Conservation (phyloP, 30 jellyfish, hydroid and myxozoan genomes). For the Clytia hemisphaerica region DNA sequence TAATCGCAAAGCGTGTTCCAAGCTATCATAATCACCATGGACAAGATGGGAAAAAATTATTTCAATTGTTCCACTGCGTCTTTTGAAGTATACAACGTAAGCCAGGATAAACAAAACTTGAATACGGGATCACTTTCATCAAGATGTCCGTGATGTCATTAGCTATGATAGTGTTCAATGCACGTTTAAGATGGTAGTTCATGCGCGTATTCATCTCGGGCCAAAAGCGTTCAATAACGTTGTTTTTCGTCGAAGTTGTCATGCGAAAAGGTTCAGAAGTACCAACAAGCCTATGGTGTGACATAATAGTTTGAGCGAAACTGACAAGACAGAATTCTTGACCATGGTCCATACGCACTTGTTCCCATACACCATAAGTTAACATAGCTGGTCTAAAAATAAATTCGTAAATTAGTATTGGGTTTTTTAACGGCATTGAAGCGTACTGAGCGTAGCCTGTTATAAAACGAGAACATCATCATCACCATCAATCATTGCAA, state of each 20-base stretch:
- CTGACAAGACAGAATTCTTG: not conserved
- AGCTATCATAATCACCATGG: too few relatives aligned
- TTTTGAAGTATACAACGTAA: not conserved
- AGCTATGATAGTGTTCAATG: not conserved
- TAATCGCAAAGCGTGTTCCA: too few relatives aligned
- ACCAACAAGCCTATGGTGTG: not conserved
- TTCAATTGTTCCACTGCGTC: not conserved
- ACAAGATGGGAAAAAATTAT: too few relatives aligned
- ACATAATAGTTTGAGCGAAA: not conserved
- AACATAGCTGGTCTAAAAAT: constrained; percentile 5
- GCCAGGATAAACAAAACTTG: not conserved
- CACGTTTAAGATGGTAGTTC: too few relatives aligned
- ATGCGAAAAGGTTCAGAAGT: not conserved
- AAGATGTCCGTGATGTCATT: not conserved
- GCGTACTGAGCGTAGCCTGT: too few relatives aligned
- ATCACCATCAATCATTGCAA: constrained; percentile 6
- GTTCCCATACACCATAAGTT: constrained; percentile 7
- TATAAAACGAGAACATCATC: not conserved
- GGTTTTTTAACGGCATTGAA: not conserved
- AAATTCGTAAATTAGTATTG: not conserved
- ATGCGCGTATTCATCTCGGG: not conserved
- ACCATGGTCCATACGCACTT: constrained; percentile 12
- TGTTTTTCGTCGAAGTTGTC: not conserved
- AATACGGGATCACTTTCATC: not conserved
- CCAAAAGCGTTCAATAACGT: not conserved